Evolutionary conservation across 2,113 vertebrate genomes (phyloP).

Genomic region (Gobio gobio): DNA sequence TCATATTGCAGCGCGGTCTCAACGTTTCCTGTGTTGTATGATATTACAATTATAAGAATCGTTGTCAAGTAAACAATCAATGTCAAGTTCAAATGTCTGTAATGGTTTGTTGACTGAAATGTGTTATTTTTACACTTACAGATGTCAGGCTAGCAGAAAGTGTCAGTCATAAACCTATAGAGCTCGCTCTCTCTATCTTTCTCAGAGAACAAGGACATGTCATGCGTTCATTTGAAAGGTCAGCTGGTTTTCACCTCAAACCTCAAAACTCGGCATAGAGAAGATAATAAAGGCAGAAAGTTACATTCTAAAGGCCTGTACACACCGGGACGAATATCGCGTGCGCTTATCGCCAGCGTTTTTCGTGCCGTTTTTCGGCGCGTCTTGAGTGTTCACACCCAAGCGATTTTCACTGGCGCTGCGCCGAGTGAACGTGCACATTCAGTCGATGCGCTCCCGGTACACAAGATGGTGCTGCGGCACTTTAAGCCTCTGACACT

Average conservation of each 20-base stretch:
- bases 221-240: conserved; percentile 24
- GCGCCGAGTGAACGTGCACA: too few species aligned
- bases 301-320: too few species aligned
- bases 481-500: too few species aligned
- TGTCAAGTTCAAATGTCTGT: conserved; percentile 13
- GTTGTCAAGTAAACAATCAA: conserved; percentile 22
- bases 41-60: conserved; percentile 20
- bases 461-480: too few species aligned
- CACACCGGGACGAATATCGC: too few species aligned
- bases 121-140: conserved; percentile 30
- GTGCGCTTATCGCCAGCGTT: too few species aligned
- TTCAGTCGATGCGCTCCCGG: too few species aligned
- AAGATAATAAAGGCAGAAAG: background rate
- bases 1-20: background rate
- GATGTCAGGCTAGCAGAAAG: background rate
- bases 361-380: too few species aligned
- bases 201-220: conserved; percentile 26
- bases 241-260: background rate
- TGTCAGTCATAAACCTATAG: conserved; percentile 11
- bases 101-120: conserved; percentile 22
- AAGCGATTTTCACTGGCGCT: too few species aligned
- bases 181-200: conserved; percentile 3
- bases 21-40: conserved; percentile 14
- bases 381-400: too few species aligned
- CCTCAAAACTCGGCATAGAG: background rate